Conservation (phyloP, 2,888 invertebrate genomes). For the Magallana nippona region DNA sequence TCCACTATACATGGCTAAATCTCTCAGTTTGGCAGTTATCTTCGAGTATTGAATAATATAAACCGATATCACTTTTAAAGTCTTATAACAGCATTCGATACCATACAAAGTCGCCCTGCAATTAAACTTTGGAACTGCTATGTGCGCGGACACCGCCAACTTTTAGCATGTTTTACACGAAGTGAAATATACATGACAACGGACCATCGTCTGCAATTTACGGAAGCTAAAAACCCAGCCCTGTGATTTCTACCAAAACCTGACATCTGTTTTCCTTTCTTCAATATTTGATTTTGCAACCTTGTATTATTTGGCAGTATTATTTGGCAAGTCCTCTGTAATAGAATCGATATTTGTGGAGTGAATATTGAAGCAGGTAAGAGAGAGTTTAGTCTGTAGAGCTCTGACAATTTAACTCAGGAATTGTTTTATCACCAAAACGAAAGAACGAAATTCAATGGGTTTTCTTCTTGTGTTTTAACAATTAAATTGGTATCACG, state of each 20-base stretch:
- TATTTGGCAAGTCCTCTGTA: too few relatives aligned
- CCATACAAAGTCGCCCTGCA: slow-evolving; percentile 3
- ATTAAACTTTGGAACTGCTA: slow-evolving; percentile 14
- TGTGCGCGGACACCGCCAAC: neutral
- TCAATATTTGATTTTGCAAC: neutral
- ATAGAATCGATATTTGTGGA: too few relatives aligned
- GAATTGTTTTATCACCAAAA: too few relatives aligned
- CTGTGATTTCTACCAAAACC: neutral
- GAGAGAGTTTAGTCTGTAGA: too few relatives aligned
- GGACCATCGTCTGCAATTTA: neutral
- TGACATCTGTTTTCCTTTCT: neutral
- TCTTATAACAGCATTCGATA: slow-evolving; percentile 18
- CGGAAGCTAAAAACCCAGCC: neutral
- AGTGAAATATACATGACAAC: neutral
- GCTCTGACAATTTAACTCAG: too few relatives aligned
- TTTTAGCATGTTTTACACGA: neutral
- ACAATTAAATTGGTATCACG: too few relatives aligned
- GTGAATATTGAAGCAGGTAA: too few relatives aligned
- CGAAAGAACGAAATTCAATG: too few relatives aligned
- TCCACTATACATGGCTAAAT: slow-evolving; percentile 11
- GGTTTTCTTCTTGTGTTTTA: neutral
- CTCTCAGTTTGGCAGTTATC: slow-evolving; percentile 13
- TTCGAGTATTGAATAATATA: slow-evolving; percentile 24
- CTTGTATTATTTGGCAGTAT: too few relatives aligned
- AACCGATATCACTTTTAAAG: slow-evolving; percentile 33